phyloP scores from a whole-genome alignment of 1,140 invertebrate genomes.

The Cotesia glomerata region DNA sequence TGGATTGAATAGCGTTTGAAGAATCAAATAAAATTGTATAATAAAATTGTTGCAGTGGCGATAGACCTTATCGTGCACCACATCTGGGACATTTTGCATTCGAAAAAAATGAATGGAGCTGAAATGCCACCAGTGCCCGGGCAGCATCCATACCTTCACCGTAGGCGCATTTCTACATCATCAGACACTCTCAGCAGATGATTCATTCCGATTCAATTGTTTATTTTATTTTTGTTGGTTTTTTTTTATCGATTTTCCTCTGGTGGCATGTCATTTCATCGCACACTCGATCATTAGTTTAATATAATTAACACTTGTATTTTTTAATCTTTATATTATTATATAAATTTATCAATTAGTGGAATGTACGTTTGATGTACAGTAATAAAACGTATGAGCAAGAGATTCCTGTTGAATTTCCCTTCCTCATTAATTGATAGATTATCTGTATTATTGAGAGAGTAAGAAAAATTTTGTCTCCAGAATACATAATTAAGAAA shows the following conservation, averaged over 20 bases:
- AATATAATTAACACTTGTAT: too few relatives aligned
- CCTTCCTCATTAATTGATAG: too few relatives aligned
- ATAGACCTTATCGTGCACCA: slow-evolving; percentile 98
- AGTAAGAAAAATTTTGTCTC: too few relatives aligned
- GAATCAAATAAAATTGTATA: slow-evolving; percentile 28
- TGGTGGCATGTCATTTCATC: too few relatives aligned
- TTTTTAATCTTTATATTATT: too few relatives aligned
- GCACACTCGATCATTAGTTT: too few relatives aligned
- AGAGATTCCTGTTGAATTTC: too few relatives aligned
- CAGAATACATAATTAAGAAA: too few relatives aligned
- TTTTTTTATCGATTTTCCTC: not conserved
- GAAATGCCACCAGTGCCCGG: slow-evolving; percentile 59
- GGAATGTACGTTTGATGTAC: too few relatives aligned
- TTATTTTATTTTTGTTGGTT: not conserved
- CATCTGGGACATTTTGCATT: slow-evolving; percentile 92
- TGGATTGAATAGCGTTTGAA: slow-evolving; percentile 37
- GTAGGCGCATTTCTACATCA: slow-evolving; percentile 57
- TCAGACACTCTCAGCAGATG: slow-evolving; percentile 66
- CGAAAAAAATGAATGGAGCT: slow-evolving; percentile 61
- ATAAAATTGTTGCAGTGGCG: slow-evolving; percentile 84
- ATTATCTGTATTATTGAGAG: too few relatives aligned
- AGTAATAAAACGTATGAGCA: too few relatives aligned
- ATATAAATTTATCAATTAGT: too few relatives aligned
- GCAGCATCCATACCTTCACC: slow-evolving; percentile 62
- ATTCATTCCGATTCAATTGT: slow-evolving; percentile 41